These are phyloP conservation scores for Acrobasis suavella DNA, from an alignment of 2,888 invertebrate genomes.

Conservation along the genomic window DNA sequence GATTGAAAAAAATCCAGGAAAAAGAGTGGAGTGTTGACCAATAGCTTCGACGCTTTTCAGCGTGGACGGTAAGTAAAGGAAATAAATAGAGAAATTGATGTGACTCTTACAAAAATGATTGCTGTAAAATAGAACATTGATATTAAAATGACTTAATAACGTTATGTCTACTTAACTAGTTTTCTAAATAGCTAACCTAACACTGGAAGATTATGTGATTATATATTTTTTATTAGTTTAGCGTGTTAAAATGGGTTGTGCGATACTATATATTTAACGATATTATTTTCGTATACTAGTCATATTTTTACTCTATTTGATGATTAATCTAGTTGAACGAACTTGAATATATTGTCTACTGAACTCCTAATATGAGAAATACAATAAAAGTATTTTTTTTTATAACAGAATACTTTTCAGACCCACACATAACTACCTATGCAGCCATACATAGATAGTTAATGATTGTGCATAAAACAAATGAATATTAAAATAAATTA, in stretches of 20 bases:
- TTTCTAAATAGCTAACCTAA: slow-evolving; percentile 37
- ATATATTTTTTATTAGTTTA: slow-evolving; percentile 38
- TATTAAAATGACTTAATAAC: background rate
- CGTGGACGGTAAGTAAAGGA: too few relatives aligned
- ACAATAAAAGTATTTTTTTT: slow-evolving; percentile 28
- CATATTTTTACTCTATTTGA: too few relatives aligned
- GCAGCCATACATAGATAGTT: slow-evolving; percentile 62
- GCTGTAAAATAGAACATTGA: background rate
- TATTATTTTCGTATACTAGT: background rate
- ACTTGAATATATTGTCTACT: too few relatives aligned
- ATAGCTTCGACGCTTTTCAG: too few relatives aligned
- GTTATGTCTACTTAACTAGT: background rate
- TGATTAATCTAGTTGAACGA: too few relatives aligned
- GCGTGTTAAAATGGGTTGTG: slow-evolving; percentile 26
- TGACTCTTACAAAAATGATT: too few relatives aligned
- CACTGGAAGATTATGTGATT: slow-evolving; percentile 72
- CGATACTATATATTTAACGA: slow-evolving; percentile 6
- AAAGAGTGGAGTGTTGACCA: too few relatives aligned
- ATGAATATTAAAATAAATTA: too few relatives aligned
- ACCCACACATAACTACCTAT: slow-evolving; percentile 37
- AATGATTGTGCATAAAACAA: background rate
- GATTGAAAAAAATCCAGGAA: too few relatives aligned
- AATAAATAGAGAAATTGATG: too few relatives aligned
- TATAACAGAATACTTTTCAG: slow-evolving; percentile 43
- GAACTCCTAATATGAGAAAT: background rate